Base-by-base conservation (phyloP, 2,797 vertebrate species). In the Rhynchotus rufescens region DNA sequence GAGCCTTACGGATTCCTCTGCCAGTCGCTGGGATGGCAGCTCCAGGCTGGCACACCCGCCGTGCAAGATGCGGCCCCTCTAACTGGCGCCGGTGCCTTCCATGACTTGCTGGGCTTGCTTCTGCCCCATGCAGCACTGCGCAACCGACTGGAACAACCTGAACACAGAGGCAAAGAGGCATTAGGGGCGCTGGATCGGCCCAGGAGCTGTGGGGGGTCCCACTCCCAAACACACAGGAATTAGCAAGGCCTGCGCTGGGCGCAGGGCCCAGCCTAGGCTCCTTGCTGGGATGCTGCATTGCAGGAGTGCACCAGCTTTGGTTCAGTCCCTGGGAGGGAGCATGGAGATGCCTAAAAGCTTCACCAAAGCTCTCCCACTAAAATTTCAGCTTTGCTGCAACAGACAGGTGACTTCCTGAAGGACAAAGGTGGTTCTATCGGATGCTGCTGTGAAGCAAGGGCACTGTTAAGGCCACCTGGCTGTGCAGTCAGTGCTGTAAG, bases 21-120 rank as follows among this genome's bases (percentile, higher is more conserved):
- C 83, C 92, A 82, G 92, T 93, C 13, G 91, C 62, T 60, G 91
- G 90, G 67, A 79, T 2, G 1, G 89, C 82, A 89, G 87, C 64
- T 94, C 92, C 94, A 94, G 91, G 88, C 93, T 91, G 95, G 94
- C 84, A 93, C 52, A 1, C 66, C 77, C 61, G 61, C 38, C 73
- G 30, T 0, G 8, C 36, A 40, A 89, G 78, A 80, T 40, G 80
- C 40, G 69, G 95, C 68, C 92, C 88, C 34, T 84, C 93, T 99
- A 99, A 98, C 99, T 99, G 98, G 99, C 98, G 96, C 99, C 98
- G 9, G 99, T 99, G 94, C 99, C 99, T 97, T 99, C 99, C 99
- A 99, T 99, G 77, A 99, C 99, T 97, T 99, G 99, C 98, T 99
- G 99, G 93, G 99, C 99, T 95, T 99, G 99, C 94, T 99, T 99